Base-by-base conservation (phyloP, 2,797 vertebrate genomes). In the Chelmon rostratus region DNA sequence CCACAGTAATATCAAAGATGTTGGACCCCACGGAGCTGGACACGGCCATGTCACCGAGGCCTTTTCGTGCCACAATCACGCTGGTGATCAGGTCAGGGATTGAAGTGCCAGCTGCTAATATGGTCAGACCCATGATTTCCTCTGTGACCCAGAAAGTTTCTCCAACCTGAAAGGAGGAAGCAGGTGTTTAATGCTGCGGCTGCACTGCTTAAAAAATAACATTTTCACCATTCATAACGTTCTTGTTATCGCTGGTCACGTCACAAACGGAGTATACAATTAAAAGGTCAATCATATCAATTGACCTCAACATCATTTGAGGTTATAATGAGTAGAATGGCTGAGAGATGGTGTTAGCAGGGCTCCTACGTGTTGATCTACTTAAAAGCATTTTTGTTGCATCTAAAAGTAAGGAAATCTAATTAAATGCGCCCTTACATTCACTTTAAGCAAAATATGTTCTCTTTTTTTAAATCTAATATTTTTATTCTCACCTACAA, bases 1-100 rank as follows among this genome's bases (percentile, higher is more conserved):
- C 98, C 75, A 99, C 98, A 3, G 98, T 99, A 93, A 99, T 99
- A 88, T 99, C 98, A 92, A 99, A 99, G 90, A 99, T 99, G 94
- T 99, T 99, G 88, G 98, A 99, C 85, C 98, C 98, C 80, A 99
- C 98, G 52, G 98, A 99, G 89, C 98, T 99, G 83, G 98, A 99
- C 78, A 99, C 98, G 0, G 98, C 98, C 98, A 99, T 99, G 91
- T 99, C 98, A 1, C 98, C 98, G 0, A 99, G 95, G 66, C 98
- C 98, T 92, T 99, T 99, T 40, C 98, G 95, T 47, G 98, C 98
- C 49, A 99, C 98, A 54, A 99, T 99, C 77, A 99, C 98, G 68
- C 98, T 99, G 90, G 98, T 99, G 93, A 99, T 99, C 77, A 99
- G 95, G 85, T 99, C 98, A 59, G 98, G 98, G 88, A 99, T 99